Evolutionary conservation across 2,113 vertebrate genomes (phyloP).

Genomic region (Cinclus mexicanus): DNA sequence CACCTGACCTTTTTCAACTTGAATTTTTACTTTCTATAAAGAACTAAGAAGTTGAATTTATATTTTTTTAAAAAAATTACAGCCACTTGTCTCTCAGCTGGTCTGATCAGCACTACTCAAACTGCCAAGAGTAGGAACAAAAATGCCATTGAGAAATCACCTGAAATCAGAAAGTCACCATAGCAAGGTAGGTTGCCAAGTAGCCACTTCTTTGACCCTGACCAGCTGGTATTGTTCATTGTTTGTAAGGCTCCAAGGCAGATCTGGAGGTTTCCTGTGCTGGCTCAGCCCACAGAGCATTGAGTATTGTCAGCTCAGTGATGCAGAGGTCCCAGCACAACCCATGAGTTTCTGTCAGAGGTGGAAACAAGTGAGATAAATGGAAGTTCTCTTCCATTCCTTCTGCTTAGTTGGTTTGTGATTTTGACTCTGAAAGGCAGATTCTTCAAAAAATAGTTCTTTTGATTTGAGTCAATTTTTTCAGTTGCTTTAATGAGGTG

Average conservation of each 20-base stretch:
- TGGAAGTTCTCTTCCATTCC: background rate
- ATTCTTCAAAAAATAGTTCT: background rate
- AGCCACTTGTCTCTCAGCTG: background rate
- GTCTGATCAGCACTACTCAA: background rate
- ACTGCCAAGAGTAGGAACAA: background rate
- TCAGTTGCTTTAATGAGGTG: background rate
- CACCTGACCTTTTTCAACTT: background rate
- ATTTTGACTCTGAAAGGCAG: background rate
- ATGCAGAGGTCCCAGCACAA: background rate
- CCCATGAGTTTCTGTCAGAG: background rate
- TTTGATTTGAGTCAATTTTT: background rate
- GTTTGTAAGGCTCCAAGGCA: background rate
- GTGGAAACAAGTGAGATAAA: background rate
- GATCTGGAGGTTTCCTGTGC: background rate
- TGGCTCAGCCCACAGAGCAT: background rate
- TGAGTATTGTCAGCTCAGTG: background rate
- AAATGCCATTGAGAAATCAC: background rate
- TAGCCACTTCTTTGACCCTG: background rate
- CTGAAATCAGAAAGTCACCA: background rate
- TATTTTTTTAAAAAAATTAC: background rate
- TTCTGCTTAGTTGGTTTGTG: background rate
- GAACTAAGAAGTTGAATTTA: background rate
- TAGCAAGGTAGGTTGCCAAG: background rate
- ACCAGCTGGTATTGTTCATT: background rate
- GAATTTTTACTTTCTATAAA: background rate